Conservation (phyloP, 1,140 invertebrate genomes). For the Drosophila pachea region DNA sequence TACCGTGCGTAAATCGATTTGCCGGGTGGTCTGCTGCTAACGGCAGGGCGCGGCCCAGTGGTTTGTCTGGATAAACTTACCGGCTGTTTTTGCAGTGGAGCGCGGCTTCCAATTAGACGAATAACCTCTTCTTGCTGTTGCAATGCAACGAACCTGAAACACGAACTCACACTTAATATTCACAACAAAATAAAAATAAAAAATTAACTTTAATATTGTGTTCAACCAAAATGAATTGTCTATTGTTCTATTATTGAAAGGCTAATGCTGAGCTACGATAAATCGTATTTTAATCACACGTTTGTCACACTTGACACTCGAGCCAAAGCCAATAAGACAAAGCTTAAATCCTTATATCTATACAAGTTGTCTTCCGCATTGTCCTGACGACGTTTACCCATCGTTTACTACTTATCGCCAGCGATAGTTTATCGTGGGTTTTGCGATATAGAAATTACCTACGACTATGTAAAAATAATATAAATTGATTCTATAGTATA, state of each 20-base stretch:
- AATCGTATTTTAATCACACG: conserved; percentile 5
- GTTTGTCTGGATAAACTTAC: conserved; percentile 40
- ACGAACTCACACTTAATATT: conserved; percentile 8
- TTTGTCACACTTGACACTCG: conserved; percentile 19
- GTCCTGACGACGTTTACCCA: conserved; percentile 21
- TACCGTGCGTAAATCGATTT: too few species aligned
- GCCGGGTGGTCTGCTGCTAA: background rate
- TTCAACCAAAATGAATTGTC: conserved; percentile 20
- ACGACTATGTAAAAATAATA: background rate
- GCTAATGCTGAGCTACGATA: background rate
- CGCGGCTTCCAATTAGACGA: conserved; percentile 19
- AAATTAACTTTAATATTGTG: conserved; percentile 2
- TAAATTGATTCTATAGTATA: background rate
- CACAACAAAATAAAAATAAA: background rate
- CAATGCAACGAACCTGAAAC: conserved; percentile 18
- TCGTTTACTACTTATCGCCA: background rate
- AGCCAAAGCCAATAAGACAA: conserved; percentile 13
- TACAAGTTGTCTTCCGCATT: conserved; percentile 18
- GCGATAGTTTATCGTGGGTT: background rate
- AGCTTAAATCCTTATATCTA: conserved; percentile 10
- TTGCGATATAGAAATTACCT: background rate
- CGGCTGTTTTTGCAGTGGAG: conserved; percentile 50
- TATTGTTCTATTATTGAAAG: conserved; percentile 1
- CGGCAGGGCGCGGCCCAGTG: conserved; percentile 46
- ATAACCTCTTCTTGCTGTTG: conserved; percentile 17